Conservation (phyloP, 2,888 invertebrate species). For the Keiferia lycopersicella region DNA sequence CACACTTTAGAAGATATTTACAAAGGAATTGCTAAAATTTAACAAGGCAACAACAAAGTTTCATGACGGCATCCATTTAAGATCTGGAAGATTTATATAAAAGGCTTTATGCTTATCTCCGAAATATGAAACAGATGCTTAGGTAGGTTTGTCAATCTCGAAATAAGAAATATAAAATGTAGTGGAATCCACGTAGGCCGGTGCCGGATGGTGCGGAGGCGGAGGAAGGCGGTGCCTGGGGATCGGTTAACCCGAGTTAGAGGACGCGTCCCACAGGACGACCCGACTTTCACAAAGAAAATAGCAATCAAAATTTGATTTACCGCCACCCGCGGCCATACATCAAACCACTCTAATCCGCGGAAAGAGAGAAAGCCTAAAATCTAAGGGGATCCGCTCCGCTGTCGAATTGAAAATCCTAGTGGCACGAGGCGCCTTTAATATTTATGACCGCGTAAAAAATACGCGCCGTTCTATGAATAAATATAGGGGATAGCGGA, state of each 20-base stretch:
- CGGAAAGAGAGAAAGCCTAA: conserved; percentile 71
- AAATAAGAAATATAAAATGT: conserved; percentile 58
- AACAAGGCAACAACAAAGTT: neutral
- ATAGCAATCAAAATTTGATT: conserved; percentile 82
- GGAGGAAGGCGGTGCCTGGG: conserved; percentile 54
- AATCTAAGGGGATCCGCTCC: conserved; percentile 71
- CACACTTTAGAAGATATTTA: conserved; percentile 6
- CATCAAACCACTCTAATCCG: conserved; percentile 77
- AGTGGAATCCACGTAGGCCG: conserved; percentile 58
- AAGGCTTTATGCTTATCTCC: conserved; percentile 13
- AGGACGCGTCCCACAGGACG: conserved; percentile 63
- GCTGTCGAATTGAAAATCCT: conserved; percentile 76
- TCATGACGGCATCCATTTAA: neutral
- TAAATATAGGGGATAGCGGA: conserved; percentile 51
- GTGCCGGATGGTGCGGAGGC: conserved; percentile 37
- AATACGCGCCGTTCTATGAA: conserved; percentile 65
- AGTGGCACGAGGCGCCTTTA: conserved; percentile 62
- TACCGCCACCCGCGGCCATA: conserved; percentile 79
- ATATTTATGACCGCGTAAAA: conserved; percentile 76
- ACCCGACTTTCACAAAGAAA: conserved; percentile 78
- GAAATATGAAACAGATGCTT: conserved; percentile 4
- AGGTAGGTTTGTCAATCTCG: conserved; percentile 45
- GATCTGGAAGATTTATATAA: conserved; percentile 11
- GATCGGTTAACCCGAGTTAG: conserved; percentile 77
- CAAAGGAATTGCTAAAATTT: neutral